Percentiles rank a stretch among this genome's conserved stretches.
Conservation (phyloP, 2,888 invertebrate species). For the Encarsia formosa region DNA sequence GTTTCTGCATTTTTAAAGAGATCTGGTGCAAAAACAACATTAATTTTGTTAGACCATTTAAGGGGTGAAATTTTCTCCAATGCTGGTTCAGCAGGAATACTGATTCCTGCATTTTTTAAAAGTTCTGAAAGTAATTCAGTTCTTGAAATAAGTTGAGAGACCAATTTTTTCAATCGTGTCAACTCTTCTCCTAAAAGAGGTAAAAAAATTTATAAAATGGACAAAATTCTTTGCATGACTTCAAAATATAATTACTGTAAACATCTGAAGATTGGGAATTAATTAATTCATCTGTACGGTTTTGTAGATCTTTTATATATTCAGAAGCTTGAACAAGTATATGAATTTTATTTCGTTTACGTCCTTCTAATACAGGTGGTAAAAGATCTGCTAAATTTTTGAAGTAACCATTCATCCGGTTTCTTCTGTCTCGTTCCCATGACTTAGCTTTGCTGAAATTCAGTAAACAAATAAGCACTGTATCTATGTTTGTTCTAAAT, state of each 20-base stretch:
- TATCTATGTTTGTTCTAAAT: too few relatives aligned
- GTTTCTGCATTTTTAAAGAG: constrained; percentile 14
- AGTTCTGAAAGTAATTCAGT: constrained; percentile 45
- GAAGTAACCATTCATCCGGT: constrained; percentile 61
- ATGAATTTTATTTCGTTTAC: constrained; percentile 58
- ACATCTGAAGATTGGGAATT: constrained; percentile 43
- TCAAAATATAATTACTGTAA: constrained; percentile 39
- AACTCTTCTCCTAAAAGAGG: constrained; percentile 44
- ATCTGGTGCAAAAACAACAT: constrained; percentile 37
- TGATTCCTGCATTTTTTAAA: constrained; percentile 46
- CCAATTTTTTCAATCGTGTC: constrained; percentile 44
- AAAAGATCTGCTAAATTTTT: constrained; percentile 53
- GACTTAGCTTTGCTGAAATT: constrained; percentile 64
- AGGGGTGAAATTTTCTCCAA: constrained; percentile 48
- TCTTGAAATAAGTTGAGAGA: constrained; percentile 43
- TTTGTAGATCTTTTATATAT: constrained; percentile 48
- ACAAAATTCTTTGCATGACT: not conserved
- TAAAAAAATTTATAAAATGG: constrained; percentile 3
- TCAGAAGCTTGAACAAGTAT: constrained; percentile 48
- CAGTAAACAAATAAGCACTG: too few relatives aligned
- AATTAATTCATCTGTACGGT: constrained; percentile 44
- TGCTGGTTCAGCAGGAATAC: constrained; percentile 48
- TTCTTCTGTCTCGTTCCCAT: constrained; percentile 68
- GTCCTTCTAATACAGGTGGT: constrained; percentile 56
- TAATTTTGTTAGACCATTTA: constrained; percentile 49